Evolutionary conservation across 2,888 invertebrate genomes (phyloP).

Genomic region (Torymus texanus): DNA sequence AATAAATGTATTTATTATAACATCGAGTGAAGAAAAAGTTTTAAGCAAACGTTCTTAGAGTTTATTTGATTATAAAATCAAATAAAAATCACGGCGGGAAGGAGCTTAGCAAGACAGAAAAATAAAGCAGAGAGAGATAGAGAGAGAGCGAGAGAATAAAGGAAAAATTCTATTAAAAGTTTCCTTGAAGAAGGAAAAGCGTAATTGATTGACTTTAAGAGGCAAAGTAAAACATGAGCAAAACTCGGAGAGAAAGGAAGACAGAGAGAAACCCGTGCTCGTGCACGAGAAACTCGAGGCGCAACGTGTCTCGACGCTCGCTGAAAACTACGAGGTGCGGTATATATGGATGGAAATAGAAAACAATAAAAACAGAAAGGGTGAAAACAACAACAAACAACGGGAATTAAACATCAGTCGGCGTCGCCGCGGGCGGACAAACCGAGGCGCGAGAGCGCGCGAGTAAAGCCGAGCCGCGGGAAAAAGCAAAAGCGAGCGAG

Average conservation of each 20-base stretch:
- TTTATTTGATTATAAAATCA: slow-evolving; percentile 4
- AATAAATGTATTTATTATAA: too few relatives aligned
- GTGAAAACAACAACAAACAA: slow-evolving; percentile 46
- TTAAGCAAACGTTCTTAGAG: background rate
- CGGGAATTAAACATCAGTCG: slow-evolving; percentile 47
- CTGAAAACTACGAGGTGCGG: slow-evolving; percentile 26
- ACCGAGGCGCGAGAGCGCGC: slow-evolving; percentile 20
- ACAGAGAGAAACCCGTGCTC: background rate
- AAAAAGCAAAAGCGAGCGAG: slow-evolving; percentile 18
- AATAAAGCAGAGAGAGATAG: background rate
- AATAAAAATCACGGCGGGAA: slow-evolving; percentile 3
- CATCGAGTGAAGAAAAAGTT: background rate
- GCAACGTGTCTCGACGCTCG: slow-evolving; percentile 21
- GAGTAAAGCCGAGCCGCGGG: background rate
- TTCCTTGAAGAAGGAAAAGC: slow-evolving; percentile 15
- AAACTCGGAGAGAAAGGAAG: background rate
- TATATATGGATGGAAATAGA: slow-evolving; percentile 6
- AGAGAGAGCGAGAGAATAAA: background rate
- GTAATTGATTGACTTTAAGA: slow-evolving; percentile 45
- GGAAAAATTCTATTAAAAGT: slow-evolving; percentile 35
- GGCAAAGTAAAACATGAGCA: slow-evolving; percentile 4
- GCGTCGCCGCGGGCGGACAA: slow-evolving; percentile 38
- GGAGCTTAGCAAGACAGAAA: background rate
- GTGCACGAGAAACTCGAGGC: slow-evolving; percentile 5
- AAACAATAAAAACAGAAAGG: slow-evolving; percentile 38